Evolutionary conservation across 1,140 invertebrate species (phyloP).

Genomic region (Tetranychus urticae): DNA sequence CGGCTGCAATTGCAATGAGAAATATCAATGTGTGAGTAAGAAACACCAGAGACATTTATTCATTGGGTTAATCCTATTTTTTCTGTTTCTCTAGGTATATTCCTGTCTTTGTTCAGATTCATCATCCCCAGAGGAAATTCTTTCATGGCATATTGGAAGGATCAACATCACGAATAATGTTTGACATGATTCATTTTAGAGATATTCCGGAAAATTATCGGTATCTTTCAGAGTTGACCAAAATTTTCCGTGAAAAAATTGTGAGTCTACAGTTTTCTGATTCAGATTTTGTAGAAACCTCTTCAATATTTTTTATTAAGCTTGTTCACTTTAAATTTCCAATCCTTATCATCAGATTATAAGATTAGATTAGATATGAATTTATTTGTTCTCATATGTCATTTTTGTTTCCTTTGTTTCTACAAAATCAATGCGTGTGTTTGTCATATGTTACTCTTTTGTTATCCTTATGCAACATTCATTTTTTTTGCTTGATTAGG

Average conservation of each 20-base stretch:
- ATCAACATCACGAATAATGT: slow-evolving; percentile 35
- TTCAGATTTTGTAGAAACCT: neutral
- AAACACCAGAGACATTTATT: neutral
- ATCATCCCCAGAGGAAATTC: slow-evolving; percentile 50
- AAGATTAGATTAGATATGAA: no score
- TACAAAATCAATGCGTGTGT: no score
- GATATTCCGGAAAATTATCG: slow-evolving; percentile 51
- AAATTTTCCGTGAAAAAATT: slow-evolving; percentile 25
- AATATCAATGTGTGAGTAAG: slow-evolving; percentile 43
- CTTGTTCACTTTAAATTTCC: no score
- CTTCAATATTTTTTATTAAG: neutral
- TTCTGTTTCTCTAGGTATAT: slow-evolving; percentile 32
- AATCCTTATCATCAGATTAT: no score
- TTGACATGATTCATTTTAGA: slow-evolving; percentile 67
- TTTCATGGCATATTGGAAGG: slow-evolving; percentile 53
- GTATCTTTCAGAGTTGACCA: slow-evolving; percentile 39
- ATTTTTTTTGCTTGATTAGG: neutral
- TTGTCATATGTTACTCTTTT: no score
- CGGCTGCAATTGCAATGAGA: slow-evolving; percentile 50
- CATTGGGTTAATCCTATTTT: neutral
- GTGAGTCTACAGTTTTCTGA: slow-evolving; percentile 13
- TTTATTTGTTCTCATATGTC: no score
- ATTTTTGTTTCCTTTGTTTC: no score
- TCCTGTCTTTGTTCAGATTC: slow-evolving; percentile 63
- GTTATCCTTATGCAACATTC: neutral